Evolutionary conservation across 2,113 vertebrate species (phyloP).

Genomic region (Noctilio leporinus): DNA sequence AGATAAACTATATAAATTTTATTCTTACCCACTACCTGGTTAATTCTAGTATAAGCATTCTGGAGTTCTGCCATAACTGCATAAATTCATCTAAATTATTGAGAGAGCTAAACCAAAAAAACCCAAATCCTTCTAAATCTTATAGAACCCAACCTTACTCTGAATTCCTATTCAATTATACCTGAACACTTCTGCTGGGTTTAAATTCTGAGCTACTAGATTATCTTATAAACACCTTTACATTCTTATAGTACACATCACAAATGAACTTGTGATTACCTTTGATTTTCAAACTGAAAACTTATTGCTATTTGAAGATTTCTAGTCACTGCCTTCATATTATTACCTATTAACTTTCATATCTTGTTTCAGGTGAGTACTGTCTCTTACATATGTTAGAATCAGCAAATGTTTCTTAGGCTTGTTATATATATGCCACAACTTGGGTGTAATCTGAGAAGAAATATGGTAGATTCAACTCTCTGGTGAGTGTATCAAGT

Average conservation of each 20-base stretch:
- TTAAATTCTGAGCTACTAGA: neutral
- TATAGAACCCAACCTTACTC: neutral
- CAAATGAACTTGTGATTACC: neutral
- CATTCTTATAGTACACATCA: neutral
- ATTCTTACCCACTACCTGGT: neutral
- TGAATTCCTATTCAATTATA: neutral
- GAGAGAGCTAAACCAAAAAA: neutral
- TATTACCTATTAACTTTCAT: neutral
- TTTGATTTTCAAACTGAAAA: constrained; percentile 5
- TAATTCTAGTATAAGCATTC: neutral
- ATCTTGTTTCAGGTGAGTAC: neutral
- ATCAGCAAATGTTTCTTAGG: neutral
- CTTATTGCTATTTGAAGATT: neutral
- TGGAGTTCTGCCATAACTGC: neutral
- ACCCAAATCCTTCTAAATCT: neutral
- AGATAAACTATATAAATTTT: neutral
- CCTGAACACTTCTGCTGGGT: neutral
- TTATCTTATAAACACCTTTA: neutral
- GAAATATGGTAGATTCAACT: neutral
- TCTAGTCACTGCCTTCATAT: neutral
- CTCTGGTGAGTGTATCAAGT: neutral
- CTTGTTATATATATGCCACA: neutral
- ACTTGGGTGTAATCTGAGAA: neutral
- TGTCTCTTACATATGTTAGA: neutral
- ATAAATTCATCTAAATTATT: neutral